Base-by-base conservation (phyloP, 2,797 vertebrate genomes). In the Artibeus lituratus region DNA sequence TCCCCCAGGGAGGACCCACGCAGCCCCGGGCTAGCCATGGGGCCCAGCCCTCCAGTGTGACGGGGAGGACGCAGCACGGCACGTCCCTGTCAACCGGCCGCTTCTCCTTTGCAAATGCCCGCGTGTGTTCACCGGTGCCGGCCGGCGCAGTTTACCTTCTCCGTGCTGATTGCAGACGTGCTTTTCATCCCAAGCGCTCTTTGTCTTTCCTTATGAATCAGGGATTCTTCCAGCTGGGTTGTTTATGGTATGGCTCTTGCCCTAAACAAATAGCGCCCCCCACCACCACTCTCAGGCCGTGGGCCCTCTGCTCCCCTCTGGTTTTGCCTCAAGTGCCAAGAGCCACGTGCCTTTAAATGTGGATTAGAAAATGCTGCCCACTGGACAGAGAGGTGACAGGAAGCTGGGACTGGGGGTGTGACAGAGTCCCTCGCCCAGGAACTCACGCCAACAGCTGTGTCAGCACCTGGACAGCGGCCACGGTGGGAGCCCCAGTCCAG, bases 291-390 rank as follows among this genome's bases (percentile, higher is more conserved):
- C 32, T 22, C 32, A 8, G 39, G 7, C 35, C 7, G 10, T 6
- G 9, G 47, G 29, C 24, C 16, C 0, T 26, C 22, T 1, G 4
- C 29, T 37, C 12, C 59, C 1, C 44, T 32, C 7, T 1, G 51
- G 19, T 55, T 26, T 51, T 37, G 21, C 53, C 22, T 35, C 39
- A 15, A 39, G 16, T 78, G 53, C 81, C 6, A 7, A 37, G 55
- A 74, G 69, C 37, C 35, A 29, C 18, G 39, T n/a, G 49, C 19
- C 62, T 72, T 44, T 44, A 53, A 11, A 1, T 11, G 10, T 62
- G 77, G 55, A 32, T 74, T 37, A 29, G 18, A 51, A 53, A 62
- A 39, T 29, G 42, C 55, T 44, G 5, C 57, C 55, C 37, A 1
- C 49, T 51, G 74, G 51, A 73, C 67, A 90, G 72, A 19, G n/a